Percentiles rank a stretch among this genome's conserved stretches.
Conservation (phyloP, 2,888 invertebrate genomes). For the Agapetus fuscipes region DNA sequence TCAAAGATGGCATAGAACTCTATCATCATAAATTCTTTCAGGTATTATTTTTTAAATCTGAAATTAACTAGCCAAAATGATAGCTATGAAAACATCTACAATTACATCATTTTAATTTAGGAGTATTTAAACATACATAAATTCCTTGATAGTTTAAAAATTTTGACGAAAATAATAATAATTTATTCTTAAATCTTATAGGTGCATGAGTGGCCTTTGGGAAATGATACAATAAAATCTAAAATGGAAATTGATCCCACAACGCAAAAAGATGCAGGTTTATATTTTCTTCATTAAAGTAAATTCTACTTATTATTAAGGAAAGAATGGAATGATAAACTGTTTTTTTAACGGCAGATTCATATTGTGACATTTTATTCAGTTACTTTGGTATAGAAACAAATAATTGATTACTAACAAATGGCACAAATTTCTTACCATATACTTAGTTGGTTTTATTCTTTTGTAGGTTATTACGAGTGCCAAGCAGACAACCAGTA, state of each 20-base stretch:
- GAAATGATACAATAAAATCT: constrained; percentile 55
- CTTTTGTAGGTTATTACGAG: constrained; percentile 49
- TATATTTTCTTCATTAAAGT: background rate
- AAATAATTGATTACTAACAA: too few species aligned
- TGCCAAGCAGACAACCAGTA: constrained; percentile 66
- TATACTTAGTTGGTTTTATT: background rate
- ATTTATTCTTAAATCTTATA: constrained; percentile 24
- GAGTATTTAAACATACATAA: too few species aligned
- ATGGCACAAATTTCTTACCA: too few species aligned
- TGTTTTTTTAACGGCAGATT: too few species aligned
- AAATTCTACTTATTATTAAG: too few species aligned
- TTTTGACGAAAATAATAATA: constrained; percentile 1
- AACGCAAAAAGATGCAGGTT: constrained; percentile 54
- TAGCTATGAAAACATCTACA: constrained; percentile 23
- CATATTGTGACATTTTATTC: too few species aligned
- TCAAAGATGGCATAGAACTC: constrained; percentile 67
- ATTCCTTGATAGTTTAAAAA: too few species aligned
- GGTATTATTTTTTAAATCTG: too few species aligned
- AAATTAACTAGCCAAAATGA: background rate
- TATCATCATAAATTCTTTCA: constrained; percentile 61
- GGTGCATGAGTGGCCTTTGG: constrained; percentile 59
- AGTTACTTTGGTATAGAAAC: too few species aligned
- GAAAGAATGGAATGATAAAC: too few species aligned
- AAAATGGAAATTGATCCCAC: constrained; percentile 69
- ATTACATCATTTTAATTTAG: too few species aligned